Evolutionary conservation across 2,888 invertebrate species (phyloP).

Genomic region (Calameuta filiformis): DNA sequence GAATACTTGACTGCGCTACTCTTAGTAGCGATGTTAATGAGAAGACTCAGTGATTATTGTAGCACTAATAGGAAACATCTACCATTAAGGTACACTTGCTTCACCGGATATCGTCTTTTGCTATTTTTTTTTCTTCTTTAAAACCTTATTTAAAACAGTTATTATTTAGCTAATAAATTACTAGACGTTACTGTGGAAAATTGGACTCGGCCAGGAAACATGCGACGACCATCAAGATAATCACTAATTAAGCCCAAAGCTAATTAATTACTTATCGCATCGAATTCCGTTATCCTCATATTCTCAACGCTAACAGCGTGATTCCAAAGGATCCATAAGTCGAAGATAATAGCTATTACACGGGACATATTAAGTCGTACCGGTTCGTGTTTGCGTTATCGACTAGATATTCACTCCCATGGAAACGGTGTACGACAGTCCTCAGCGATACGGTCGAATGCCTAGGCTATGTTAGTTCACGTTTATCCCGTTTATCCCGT

Average conservation of each 20-base stretch:
- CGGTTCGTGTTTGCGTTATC: conserved; percentile 4
- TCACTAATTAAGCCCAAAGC: too few relatives aligned
- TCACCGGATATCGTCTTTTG: too few relatives aligned
- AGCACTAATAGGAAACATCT: not conserved
- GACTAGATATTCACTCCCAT: not conserved
- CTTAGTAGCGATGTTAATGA: not conserved
- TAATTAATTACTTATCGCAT: too few relatives aligned
- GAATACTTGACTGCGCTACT: not conserved
- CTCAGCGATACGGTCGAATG: not conserved
- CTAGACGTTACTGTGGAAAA: too few relatives aligned
- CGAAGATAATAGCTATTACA: conserved; percentile 20
- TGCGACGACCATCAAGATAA: too few relatives aligned
- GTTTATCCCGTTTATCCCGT: not conserved
- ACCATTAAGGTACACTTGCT: too few relatives aligned
- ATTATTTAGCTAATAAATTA: too few relatives aligned
- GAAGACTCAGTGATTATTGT: not conserved
- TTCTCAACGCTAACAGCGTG: too few relatives aligned
- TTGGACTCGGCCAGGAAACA: too few relatives aligned
- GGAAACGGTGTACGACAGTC: not conserved
- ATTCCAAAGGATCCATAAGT: conserved; percentile 3
- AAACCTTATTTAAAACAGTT: too few relatives aligned
- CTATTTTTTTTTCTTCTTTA: too few relatives aligned
- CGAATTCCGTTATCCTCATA: too few relatives aligned
- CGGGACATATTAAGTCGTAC: conserved; percentile 23
- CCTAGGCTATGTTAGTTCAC: not conserved